phyloP scores from a whole-genome alignment of 1,140 invertebrate genomes.

The Brachionus angularis region DNA sequence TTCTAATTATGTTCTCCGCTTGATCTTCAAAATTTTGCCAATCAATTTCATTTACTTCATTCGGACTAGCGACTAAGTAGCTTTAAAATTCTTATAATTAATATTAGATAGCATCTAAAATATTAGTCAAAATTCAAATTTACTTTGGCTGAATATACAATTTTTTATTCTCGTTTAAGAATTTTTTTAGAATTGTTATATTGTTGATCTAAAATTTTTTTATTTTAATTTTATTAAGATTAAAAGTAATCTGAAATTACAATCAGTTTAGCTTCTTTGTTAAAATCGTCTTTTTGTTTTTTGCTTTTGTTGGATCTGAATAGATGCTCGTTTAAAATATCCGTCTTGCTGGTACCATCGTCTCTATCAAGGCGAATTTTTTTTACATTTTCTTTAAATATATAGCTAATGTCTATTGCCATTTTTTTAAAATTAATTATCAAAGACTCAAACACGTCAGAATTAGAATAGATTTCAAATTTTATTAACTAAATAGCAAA shows the following conservation, averaged over 20 bases:
- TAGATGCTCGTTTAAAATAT: slow-evolving; percentile 21
- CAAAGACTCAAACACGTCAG: background rate
- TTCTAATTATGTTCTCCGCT: slow-evolving; percentile 24
- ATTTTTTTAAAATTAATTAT: slow-evolving; percentile 15
- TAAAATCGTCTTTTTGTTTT: slow-evolving; percentile 18
- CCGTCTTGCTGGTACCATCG: background rate
- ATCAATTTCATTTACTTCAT: background rate
- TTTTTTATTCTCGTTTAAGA: slow-evolving; percentile 26
- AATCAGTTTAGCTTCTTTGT: slow-evolving; percentile 18
- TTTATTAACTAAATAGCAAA: background rate
- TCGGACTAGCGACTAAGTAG: background rate
- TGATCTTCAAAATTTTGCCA: slow-evolving; percentile 27
- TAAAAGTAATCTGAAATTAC: background rate
- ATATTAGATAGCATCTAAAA: too few species aligned
- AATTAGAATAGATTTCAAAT: background rate
- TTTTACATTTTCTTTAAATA: slow-evolving; percentile 32
- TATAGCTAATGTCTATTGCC: slow-evolving; percentile 28
- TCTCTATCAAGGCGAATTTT: background rate
- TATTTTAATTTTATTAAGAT: background rate
- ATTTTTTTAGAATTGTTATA: slow-evolving; percentile 33
- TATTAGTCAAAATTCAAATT: background rate
- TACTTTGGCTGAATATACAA: slow-evolving; percentile 31
- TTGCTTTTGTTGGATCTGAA: background rate
- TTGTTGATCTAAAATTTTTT: slow-evolving; percentile 7
- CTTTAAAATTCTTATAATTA: background rate